Conservation (phyloP, 2,888 invertebrate species). For the Schrankia costaestrigalis region DNA sequence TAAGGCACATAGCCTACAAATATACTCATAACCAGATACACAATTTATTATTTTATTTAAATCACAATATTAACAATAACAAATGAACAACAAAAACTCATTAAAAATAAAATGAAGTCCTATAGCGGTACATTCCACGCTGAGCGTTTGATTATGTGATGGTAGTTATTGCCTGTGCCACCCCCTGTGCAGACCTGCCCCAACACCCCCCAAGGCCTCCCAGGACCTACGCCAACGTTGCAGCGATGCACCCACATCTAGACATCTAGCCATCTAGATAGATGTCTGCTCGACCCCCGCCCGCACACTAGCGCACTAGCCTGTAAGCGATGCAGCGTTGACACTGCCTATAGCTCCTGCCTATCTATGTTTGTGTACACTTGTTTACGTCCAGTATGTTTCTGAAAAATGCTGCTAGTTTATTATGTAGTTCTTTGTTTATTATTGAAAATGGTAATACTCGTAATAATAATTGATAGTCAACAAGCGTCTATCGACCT, state of each 20-base stretch:
- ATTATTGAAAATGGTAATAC: background rate
- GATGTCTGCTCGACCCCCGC: constrained; percentile 38
- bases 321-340: constrained; percentile 14
- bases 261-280: constrained; percentile 53
- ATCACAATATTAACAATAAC: background rate
- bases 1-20: too few relatives aligned
- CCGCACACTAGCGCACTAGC: constrained; percentile 25
- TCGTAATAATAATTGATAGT: background rate
- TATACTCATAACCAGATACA: too few relatives aligned
- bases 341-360: constrained; percentile 17
- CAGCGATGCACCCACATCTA: constrained; percentile 71
- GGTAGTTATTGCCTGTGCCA: constrained; percentile 37
- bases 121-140: constrained; percentile 33
- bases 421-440: constrained; percentile 9
- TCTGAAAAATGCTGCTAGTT: constrained; percentile 10
- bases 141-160: constrained; percentile 59
- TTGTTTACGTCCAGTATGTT: constrained; percentile 24
- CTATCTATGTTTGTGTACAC: constrained; percentile 3
- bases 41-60: too few relatives aligned
- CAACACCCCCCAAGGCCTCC: constrained; percentile 44
- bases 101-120: constrained; percentile 45
- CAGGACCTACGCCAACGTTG: constrained; percentile 72
- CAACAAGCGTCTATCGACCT: background rate
- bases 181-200: constrained; percentile 36
- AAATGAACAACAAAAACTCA: constrained; percentile 38